phyloP scores from a whole-genome alignment of 2,888 invertebrate species.

The Unio pictorum region DNA sequence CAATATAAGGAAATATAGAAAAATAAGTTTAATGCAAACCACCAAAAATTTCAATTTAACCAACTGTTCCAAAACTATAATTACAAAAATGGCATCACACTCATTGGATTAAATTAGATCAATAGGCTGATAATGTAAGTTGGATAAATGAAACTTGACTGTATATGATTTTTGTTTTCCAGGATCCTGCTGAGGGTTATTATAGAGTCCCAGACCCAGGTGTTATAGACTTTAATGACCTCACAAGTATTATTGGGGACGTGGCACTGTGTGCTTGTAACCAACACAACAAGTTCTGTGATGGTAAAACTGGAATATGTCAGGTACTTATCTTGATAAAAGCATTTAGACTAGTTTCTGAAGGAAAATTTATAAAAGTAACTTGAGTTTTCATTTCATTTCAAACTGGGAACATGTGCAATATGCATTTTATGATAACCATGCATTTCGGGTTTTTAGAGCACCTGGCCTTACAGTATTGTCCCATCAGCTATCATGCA shows the following conservation, averaged over 20 bases:
- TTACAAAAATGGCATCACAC: too few species aligned
- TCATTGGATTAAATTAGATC: too few species aligned
- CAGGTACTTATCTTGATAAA: conserved; percentile 83
- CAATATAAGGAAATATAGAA: too few species aligned
- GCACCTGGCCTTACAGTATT: too few species aligned
- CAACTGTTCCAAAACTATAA: too few species aligned
- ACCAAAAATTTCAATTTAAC: too few species aligned
- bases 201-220: conserved; percentile 78
- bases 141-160: background rate
- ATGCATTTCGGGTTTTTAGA: too few species aligned
- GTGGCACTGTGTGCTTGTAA: conserved; percentile 88
- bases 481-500: too few species aligned
- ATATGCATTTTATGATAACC: too few species aligned
- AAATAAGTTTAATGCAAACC: too few species aligned
- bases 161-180: conserved; percentile 7
- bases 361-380: background rate
- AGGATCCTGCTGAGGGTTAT: conserved; percentile 80
- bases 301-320: conserved; percentile 88
- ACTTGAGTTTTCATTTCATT: background rate
- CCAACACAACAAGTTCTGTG: conserved; percentile 83
- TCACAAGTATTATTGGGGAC: conserved; percentile 85
- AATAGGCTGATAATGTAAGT: too few species aligned
- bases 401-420: background rate
- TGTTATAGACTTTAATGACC: conserved; percentile 80
- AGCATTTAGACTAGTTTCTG: conserved; percentile 66